Conservation (phyloP, 2,797 vertebrate species). For the Protosalanx chinensis region DNA sequence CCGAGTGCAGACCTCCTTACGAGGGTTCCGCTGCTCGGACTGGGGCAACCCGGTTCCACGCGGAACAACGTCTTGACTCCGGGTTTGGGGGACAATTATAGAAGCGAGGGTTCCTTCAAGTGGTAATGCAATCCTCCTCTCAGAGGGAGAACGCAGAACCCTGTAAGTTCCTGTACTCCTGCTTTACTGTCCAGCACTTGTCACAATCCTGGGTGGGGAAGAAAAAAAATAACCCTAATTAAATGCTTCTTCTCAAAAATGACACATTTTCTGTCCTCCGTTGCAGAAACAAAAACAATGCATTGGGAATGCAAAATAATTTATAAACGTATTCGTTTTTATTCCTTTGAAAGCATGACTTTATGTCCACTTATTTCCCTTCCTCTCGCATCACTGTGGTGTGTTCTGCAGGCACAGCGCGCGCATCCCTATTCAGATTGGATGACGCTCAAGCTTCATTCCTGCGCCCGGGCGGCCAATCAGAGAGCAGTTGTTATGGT, state of each 20-base stretch:
- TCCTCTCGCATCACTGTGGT: slow-evolving; percentile 86
- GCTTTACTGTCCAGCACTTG: slow-evolving; percentile 43
- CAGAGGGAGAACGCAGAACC: slow-evolving; percentile 34
- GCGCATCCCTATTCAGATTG: slow-evolving; percentile 93
- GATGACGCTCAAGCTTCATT: slow-evolving; percentile 79
- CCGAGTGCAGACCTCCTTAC: slow-evolving; percentile 70
- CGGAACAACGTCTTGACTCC: slow-evolving; percentile 76
- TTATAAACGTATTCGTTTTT: slow-evolving; percentile 56
- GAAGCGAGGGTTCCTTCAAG: slow-evolving; percentile 49
- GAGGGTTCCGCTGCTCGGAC: slow-evolving; percentile 71
- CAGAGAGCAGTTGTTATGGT: slow-evolving; percentile 79
- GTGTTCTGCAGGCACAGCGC: slow-evolving; percentile 81
- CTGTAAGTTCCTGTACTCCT: slow-evolving; percentile 37
- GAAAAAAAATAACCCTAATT: slow-evolving; percentile 16
- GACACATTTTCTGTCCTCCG: slow-evolving; percentile 30
- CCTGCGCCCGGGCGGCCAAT: slow-evolving; percentile 79
- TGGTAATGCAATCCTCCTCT: slow-evolving; percentile 31
- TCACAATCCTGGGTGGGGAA: slow-evolving; percentile 65
- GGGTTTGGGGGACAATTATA: slow-evolving; percentile 36
- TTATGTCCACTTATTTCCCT: slow-evolving; percentile 61
- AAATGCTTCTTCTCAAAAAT: slow-evolving; percentile 41
- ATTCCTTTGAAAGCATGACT: slow-evolving; percentile 62
- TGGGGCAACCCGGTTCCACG: slow-evolving; percentile 65
- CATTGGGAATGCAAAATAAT: slow-evolving; percentile 19
- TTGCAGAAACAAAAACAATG: slow-evolving; percentile 6